Conservation (phyloP, 1,140 invertebrate species). For the Nasonia vitripennis region DNA sequence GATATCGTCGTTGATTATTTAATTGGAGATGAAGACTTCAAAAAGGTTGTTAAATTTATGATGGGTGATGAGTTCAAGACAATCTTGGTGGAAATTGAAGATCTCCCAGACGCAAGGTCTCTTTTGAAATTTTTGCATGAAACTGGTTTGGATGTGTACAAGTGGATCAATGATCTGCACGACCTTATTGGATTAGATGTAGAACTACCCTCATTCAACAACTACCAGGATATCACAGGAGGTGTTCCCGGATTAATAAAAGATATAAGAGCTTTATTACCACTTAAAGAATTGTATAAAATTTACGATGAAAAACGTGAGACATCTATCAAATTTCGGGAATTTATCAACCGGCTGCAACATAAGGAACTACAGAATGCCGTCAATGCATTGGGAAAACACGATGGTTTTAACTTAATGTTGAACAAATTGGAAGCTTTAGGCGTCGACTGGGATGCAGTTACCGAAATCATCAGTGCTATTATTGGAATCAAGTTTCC, state of each 20-base stretch:
- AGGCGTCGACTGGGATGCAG: slow-evolving; percentile 47
- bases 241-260: slow-evolving; percentile 56
- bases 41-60: slow-evolving; percentile 52
- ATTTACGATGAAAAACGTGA: slow-evolving; percentile 58
- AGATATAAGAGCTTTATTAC: slow-evolving; percentile 56
- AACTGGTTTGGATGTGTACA: slow-evolving; percentile 51
- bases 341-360: slow-evolving; percentile 7
- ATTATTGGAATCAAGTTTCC: slow-evolving; percentile 55
- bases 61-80: slow-evolving; percentile 53
- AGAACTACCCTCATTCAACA: not conserved
- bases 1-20: slow-evolving; percentile 30
- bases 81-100: slow-evolving; percentile 52
- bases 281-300: slow-evolving; percentile 54
- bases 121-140: slow-evolving; percentile 52
- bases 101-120: slow-evolving; percentile 48
- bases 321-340: slow-evolving; percentile 39
- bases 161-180: slow-evolving; percentile 54
- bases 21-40: slow-evolving; percentile 57
- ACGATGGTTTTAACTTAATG: slow-evolving; percentile 2
- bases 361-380: slow-evolving; percentile 49
- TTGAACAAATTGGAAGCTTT: slow-evolving; percentile 32
- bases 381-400: slow-evolving; percentile 7
- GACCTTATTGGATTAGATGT: slow-evolving; percentile 52
- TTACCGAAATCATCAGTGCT: slow-evolving; percentile 19
- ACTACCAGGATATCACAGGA: slow-evolving; percentile 19